phyloP scores from a whole-genome alignment of 2,113 vertebrate genomes.

The Pithys albifrons region DNA sequence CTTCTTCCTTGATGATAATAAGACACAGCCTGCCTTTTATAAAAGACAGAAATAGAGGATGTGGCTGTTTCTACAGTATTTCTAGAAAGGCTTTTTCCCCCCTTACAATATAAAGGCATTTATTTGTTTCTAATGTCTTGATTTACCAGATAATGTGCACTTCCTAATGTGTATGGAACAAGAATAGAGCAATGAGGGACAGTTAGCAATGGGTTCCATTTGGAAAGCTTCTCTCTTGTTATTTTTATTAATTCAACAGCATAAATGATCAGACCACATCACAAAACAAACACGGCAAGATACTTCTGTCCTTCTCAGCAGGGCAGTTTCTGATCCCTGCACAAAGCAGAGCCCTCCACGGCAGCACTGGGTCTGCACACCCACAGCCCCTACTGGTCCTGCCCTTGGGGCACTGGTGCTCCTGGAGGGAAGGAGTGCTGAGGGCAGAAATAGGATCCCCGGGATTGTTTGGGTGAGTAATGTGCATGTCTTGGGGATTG shows the following conservation, averaged over 20 bases:
- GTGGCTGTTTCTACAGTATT: conserved; percentile 29
- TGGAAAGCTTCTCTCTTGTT: not conserved
- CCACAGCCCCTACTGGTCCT: not conserved
- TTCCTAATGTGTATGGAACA: not conserved
- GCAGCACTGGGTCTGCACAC: not conserved
- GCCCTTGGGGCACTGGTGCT: not conserved
- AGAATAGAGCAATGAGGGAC: not conserved
- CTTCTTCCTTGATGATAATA: conserved; percentile 48
- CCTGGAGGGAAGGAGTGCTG: not conserved
- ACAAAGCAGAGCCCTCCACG: not conserved
- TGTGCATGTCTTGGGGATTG: not conserved
- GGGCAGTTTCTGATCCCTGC: not conserved
- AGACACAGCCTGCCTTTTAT: conserved; percentile 36
- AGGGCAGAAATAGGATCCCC: not conserved
- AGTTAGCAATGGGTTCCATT: not conserved
- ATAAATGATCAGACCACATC: not conserved
- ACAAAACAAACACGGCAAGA: conserved; percentile 7
- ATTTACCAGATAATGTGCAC: not conserved
- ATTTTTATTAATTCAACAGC: conserved; percentile 18
- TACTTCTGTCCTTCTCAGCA: not conserved
- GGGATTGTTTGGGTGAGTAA: conserved; percentile 20
- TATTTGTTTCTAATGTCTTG: conserved; percentile 12
- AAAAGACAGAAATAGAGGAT: conserved; percentile 29
- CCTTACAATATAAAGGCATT: not conserved
- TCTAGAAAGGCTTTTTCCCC: not conserved